Conservation (phyloP, 1,140 invertebrate genomes). For the Drosophila saltans region DNA sequence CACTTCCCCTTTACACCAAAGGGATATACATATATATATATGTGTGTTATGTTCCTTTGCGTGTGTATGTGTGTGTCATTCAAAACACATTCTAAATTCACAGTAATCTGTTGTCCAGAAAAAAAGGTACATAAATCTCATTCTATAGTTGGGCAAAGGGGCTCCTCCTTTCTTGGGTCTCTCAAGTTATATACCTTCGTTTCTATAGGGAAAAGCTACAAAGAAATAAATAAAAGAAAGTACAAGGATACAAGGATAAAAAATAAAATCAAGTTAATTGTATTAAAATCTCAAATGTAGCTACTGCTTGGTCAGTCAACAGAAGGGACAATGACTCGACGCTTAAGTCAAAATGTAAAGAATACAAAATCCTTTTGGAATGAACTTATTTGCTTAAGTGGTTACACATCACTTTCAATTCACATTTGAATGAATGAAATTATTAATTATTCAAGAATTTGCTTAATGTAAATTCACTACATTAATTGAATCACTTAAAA, state of each 20-base stretch:
- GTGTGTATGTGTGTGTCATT: constrained; percentile 19
- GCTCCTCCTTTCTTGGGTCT: background rate
- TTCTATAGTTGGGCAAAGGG: constrained; percentile 23
- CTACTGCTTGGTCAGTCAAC: background rate
- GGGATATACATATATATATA: background rate
- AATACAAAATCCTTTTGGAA: background rate
- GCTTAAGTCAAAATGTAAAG: constrained; percentile 2
- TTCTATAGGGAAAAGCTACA: background rate
- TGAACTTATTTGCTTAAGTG: constrained; percentile 26
- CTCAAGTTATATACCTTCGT: background rate
- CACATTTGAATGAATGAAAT: constrained; percentile 4
- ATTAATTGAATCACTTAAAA: no score
- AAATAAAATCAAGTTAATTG: constrained; percentile 12
- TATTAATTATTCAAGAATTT: background rate
- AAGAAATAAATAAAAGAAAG: background rate
- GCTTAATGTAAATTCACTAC: no score
- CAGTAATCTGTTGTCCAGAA: constrained; percentile 58
- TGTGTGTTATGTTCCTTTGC: background rate
- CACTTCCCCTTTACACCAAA: background rate
- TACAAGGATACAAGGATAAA: background rate
- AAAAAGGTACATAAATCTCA: constrained; percentile 61
- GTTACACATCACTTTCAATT: background rate
- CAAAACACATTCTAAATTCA: constrained; percentile 50
- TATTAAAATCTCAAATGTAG: constrained; percentile 32
- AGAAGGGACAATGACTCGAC: background rate